phyloP scores from a whole-genome alignment of 2,888 invertebrate species.

The Pegoplata infirma region DNA sequence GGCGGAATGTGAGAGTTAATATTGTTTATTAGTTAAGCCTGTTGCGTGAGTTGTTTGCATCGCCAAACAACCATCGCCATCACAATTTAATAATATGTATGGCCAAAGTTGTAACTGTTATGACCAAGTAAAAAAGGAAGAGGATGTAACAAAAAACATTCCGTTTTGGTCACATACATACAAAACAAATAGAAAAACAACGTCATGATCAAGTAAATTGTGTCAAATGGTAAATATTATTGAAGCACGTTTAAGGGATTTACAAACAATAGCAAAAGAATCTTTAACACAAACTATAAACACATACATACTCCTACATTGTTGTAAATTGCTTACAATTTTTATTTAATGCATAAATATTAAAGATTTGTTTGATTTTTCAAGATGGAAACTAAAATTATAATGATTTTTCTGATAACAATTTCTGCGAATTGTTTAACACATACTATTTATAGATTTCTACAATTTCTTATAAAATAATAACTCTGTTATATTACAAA shows the following conservation, averaged over 20 bases:
- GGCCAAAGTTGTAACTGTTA: slow-evolving; percentile 25
- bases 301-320: too few relatives aligned
- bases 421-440: too few relatives aligned
- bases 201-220: not conserved
- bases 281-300: too few relatives aligned
- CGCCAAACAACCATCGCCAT: too few relatives aligned
- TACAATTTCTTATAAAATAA: too few relatives aligned
- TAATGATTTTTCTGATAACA: too few relatives aligned
- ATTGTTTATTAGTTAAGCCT: slow-evolving; percentile 51
- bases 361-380: too few relatives aligned
- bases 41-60: slow-evolving; percentile 47
- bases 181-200: not conserved
- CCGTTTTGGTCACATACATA: slow-evolving; percentile 25
- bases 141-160: not conserved
- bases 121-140: slow-evolving; percentile 18
- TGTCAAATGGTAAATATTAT: not conserved
- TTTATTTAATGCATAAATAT: too few relatives aligned
- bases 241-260: slow-evolving; percentile 35
- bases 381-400: too few relatives aligned
- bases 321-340: too few relatives aligned
- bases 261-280: slow-evolving; percentile 18
- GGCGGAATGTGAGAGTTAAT: slow-evolving; percentile 29
- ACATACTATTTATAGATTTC: too few relatives aligned
- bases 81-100: slow-evolving; percentile 17
- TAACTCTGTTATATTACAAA: too few relatives aligned